Evolutionary conservation across 2,888 invertebrate species (phyloP).

Genomic region (Anoncus sp.): DNA sequence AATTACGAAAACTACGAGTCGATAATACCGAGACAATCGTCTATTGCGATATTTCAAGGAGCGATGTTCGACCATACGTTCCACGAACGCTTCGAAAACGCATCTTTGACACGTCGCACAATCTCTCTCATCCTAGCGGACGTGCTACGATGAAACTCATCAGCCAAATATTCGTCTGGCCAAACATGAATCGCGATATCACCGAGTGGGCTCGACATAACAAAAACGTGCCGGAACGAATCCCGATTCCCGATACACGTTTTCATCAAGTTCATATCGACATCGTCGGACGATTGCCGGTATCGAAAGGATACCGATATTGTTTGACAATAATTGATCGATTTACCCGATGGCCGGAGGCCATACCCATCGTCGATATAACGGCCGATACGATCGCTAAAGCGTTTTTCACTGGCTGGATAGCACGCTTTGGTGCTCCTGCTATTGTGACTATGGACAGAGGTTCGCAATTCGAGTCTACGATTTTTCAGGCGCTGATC

Average conservation of each 20-base stretch:
- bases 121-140: slow-evolving; percentile 66
- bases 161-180: slow-evolving; percentile 70
- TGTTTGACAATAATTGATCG: slow-evolving; percentile 77
- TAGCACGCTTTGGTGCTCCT: slow-evolving; percentile 37
- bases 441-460: slow-evolving; percentile 76
- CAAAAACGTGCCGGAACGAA: slow-evolving; percentile 58
- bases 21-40: neutral
- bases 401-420: slow-evolving; percentile 36
- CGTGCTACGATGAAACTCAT: slow-evolving; percentile 65
- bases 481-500: slow-evolving; percentile 68
- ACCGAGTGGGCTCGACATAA: slow-evolving; percentile 72
- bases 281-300: slow-evolving; percentile 76
- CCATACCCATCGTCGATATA: slow-evolving; percentile 62
- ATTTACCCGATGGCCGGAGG: slow-evolving; percentile 71
- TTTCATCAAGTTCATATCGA: slow-evolving; percentile 78
- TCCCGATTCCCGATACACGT: slow-evolving; percentile 67
- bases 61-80: slow-evolving; percentile 5
- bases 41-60: slow-evolving; percentile 6
- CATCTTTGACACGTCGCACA: slow-evolving; percentile 60
- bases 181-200: slow-evolving; percentile 70
- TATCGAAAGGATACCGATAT: slow-evolving; percentile 72
- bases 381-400: slow-evolving; percentile 45
- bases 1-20: neutral
- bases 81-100: slow-evolving; percentile 42
- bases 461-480: slow-evolving; percentile 76